Evolutionary conservation across 2,888 invertebrate species (phyloP), one percentile per base, ranked within the genome.

Genomic region (Polia nebulosa): DNA sequence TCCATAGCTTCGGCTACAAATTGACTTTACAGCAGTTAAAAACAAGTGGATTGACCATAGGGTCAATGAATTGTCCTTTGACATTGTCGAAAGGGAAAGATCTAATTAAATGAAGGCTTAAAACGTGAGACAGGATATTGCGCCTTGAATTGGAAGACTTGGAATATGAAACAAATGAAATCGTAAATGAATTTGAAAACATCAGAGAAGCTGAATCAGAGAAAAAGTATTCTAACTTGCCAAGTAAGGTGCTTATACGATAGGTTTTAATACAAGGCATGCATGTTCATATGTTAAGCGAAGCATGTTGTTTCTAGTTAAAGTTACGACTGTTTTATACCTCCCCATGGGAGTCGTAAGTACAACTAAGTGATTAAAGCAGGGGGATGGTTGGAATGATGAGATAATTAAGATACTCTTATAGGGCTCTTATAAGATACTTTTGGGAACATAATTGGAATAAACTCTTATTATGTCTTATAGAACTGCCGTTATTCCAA

Each of bases 41-140:
- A 70, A 55, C 69, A 53, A 78, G 64, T 78, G 58, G 66, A 74
- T 70, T 74, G 62, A 69, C 69, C 72, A 66, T 62, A 53, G 49
- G 78, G 81, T 83, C 78, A 82, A 79, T 64, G 67, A 76, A 78
- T 81, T 69, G 71, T 78, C 73, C 65, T 65, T 61, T 81, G 76
- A 76, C 73, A 73, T 76, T 72, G 71, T 56, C 27, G 61, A 69
- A 73, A 79, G 81, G 81, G 78, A 81, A 61, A 58, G 57, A 51
- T 58, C 72, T 72, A 76, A 81, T 82, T 82, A 81, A 73, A 81
- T 73, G 44, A 76, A 57, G 65, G 76, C 72, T 78, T 78, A 68
- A 56, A 78, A 58, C 82, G 66, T 72, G 72, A 61, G 60, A 78
- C 65, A 72, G 64, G 66, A 70, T 69, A 70, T 70, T 41, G 25